Conservation (phyloP, 1,140 invertebrate genomes). For the Apocrypta bakeri region DNA sequence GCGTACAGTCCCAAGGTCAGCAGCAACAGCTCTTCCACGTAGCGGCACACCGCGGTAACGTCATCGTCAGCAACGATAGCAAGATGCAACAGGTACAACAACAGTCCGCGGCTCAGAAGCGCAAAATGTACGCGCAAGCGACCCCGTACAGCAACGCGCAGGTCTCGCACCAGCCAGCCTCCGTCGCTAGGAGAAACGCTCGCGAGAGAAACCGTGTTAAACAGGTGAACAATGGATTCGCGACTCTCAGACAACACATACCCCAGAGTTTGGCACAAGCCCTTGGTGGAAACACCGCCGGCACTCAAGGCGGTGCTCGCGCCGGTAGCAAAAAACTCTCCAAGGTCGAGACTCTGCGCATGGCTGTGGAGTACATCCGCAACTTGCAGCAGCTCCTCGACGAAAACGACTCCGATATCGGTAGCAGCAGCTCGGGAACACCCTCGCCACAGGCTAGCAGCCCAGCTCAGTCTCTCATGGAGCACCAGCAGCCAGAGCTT, state of each 20-base stretch:
- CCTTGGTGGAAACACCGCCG: constrained; percentile 70
- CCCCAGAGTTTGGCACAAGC: constrained; percentile 84
- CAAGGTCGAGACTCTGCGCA: constrained; percentile 94
- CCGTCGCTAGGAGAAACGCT: constrained; percentile 92
- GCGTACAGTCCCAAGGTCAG: constrained; percentile 68
- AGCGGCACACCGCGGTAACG: constrained; percentile 65
- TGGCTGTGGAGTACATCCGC: constrained; percentile 96
- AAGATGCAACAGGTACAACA: constrained; percentile 53
- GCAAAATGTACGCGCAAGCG: constrained; percentile 66
- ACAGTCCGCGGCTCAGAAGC: constrained; percentile 54
- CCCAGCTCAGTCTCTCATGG: constrained; percentile 7
- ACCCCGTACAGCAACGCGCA: constrained; percentile 57
- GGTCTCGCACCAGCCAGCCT: constrained; percentile 79
- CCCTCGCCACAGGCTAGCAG: constrained; percentile 35
- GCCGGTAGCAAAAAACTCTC: constrained; percentile 87
- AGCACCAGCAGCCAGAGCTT: constrained; percentile 26
- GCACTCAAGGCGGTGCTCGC: constrained; percentile 78
- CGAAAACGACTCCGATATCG: constrained; percentile 76
- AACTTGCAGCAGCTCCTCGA: constrained; percentile 89
- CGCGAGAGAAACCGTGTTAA: constrained; percentile 95
- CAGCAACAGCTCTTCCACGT: constrained; percentile 65
- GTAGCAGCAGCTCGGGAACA: constrained; percentile 52
- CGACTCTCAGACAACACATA: constrained; percentile 90
- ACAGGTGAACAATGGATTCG: constrained; percentile 96
- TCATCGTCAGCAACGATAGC: constrained; percentile 59